phyloP scores from a whole-genome alignment of 2,888 invertebrate genomes.

The Philaethria dido region DNA sequence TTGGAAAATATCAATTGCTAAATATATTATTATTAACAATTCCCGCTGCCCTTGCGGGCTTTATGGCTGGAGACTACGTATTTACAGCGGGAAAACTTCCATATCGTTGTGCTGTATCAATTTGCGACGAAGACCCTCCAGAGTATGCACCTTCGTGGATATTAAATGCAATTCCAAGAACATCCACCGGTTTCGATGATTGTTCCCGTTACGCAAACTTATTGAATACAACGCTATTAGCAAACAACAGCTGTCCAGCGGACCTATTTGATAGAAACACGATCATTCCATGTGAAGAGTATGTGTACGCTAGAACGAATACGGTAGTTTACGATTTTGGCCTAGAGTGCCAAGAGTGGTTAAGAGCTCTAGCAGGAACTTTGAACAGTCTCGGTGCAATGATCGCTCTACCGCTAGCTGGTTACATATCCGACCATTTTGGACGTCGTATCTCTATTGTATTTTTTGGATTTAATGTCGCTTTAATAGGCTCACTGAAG shows the following conservation, averaged over 20 bases:
- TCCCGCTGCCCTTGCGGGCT: conserved; percentile 64
- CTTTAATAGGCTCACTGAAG: conserved; percentile 65
- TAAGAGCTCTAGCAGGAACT: conserved; percentile 89
- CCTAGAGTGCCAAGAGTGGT: conserved; percentile 85
- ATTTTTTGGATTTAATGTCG: conserved; percentile 71
- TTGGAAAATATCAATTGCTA: conserved; percentile 69
- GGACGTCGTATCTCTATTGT: conserved; percentile 69
- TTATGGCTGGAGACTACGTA: conserved; percentile 72
- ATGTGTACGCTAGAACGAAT: conserved; percentile 67
- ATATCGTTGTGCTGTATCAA: conserved; percentile 64
- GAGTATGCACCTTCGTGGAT: conserved; percentile 68
- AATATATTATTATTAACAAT: conserved; percentile 61
- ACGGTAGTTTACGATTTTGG: conserved; percentile 72
- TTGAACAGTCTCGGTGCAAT: conserved; percentile 88
- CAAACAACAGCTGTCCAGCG: conserved; percentile 55
- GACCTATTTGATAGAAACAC: conserved; percentile 61
- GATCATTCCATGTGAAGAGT: conserved; percentile 63
- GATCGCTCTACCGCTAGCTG: conserved; percentile 86
- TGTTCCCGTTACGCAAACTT: conserved; percentile 63
- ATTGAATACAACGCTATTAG: conserved; percentile 46
- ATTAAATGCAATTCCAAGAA: conserved; percentile 62
- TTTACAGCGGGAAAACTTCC: conserved; percentile 71
- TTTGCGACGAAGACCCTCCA: conserved; percentile 62
- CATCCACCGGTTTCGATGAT: conserved; percentile 63
- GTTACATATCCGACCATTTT: conserved; percentile 87